phyloP scores from a whole-genome alignment of 2,888 invertebrate genomes.

The Drosophila mulleri region DNA sequence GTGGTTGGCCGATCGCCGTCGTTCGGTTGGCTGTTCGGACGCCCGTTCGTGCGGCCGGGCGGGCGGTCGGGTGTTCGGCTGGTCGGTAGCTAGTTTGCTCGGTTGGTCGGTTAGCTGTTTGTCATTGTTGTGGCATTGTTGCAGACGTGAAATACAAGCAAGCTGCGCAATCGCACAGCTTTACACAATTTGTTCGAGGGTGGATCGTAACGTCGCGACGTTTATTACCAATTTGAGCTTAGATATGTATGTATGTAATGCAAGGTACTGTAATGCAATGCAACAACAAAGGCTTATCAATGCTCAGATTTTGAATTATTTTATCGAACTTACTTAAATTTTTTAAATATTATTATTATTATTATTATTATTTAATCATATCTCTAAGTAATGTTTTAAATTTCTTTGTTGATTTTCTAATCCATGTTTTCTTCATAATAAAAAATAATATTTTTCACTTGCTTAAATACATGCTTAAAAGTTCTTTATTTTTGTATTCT shows the following conservation, averaged over 20 bases:
- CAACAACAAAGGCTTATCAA: background rate
- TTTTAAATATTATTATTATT: too few species aligned
- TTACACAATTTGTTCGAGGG: constrained; percentile 68
- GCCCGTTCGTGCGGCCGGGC: background rate
- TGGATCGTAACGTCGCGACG: background rate
- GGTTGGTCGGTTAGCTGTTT: constrained; percentile 53
- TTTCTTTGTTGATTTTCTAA: too few species aligned
- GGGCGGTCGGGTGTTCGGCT: constrained; percentile 4
- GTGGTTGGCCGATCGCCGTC: background rate
- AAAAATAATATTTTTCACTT: too few species aligned
- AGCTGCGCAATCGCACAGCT: constrained; percentile 73
- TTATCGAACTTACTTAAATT: too few species aligned
- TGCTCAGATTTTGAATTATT: background rate
- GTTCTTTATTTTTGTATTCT: background rate
- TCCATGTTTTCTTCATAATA: too few species aligned
- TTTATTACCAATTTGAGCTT: background rate
- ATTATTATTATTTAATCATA: too few species aligned
- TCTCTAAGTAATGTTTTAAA: too few species aligned
- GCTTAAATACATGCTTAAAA: too few species aligned
- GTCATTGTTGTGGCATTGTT: constrained; percentile 66
- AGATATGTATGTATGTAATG: background rate
- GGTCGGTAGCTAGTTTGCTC: background rate
- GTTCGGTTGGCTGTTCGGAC: background rate
- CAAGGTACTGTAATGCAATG: background rate
- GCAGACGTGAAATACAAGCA: constrained; percentile 74